These are phyloP conservation scores for Dromiciops gliroides DNA, from an alignment of 2,113 vertebrate genomes.

Conservation along the genomic window DNA sequence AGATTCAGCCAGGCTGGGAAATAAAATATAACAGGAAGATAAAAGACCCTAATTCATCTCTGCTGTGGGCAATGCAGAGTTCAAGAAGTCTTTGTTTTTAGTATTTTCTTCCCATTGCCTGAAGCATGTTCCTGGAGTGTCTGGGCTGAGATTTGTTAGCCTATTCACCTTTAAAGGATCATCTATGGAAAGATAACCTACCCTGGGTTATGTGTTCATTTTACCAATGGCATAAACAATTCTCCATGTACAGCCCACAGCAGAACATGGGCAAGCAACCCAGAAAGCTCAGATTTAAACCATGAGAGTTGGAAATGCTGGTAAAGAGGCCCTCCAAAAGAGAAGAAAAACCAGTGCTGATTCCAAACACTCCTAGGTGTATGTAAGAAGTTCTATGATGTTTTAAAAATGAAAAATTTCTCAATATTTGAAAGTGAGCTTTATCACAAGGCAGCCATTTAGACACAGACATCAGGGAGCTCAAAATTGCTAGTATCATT, in stretches of 20 bases:
- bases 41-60: conserved; percentile 11
- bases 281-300: not conserved
- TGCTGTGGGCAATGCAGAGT: not conserved
- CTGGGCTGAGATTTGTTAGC: conserved; percentile 17
- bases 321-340: not conserved
- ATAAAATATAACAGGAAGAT: conserved; percentile 24
- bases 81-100: conserved; percentile 25
- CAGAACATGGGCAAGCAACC: not conserved
- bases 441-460: not conserved
- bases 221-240: not conserved
- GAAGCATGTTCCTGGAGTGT: conserved; percentile 5
- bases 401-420: conserved; percentile 11
- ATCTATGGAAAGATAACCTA: not conserved
- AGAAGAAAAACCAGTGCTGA: not conserved
- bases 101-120: not conserved
- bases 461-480: not conserved
- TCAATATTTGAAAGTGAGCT: not conserved
- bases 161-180: not conserved
- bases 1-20: not conserved
- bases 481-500: not conserved
- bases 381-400: not conserved
- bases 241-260: not conserved
- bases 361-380: not conserved
- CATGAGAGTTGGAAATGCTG: not conserved
- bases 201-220: not conserved